Percentiles rank a stretch among this genome's conserved stretches.
Conservation (phyloP, 2,113 vertebrate species). For the Alces alces region DNA sequence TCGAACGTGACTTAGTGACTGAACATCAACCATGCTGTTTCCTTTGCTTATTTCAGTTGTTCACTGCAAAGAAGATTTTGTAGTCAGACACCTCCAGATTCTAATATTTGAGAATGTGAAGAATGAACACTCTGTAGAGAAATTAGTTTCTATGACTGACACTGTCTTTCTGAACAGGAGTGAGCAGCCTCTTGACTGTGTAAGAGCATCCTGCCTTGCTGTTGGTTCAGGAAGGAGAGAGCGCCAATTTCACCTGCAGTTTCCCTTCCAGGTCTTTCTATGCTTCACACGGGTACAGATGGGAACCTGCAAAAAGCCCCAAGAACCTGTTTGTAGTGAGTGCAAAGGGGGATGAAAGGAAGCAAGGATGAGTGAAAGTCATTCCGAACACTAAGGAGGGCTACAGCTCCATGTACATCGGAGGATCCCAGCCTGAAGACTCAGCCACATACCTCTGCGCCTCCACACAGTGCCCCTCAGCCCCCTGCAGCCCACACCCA, state of each 20-base stretch:
- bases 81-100: background rate
- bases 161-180: conserved; percentile 4
- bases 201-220: background rate
- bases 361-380: background rate
- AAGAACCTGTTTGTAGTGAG: background rate
- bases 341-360: background rate
- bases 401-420: background rate
- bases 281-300: background rate
- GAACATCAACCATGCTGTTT: too few species aligned
- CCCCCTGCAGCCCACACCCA: background rate
- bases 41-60: too few species aligned
- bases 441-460: conserved; percentile 32
- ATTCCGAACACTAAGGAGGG: background rate
- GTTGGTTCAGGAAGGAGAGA: background rate
- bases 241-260: background rate
- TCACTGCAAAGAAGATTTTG: background rate
- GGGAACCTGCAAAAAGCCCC: background rate
- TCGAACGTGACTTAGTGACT: too few species aligned
- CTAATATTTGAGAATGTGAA: background rate
- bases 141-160: background rate
- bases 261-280: background rate
- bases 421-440: background rate
- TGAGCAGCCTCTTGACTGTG: background rate
- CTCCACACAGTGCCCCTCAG: background rate
- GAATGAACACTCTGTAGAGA: background rate